A percentile compares a stretch with the other conserved stretches of the same genome.
These are phyloP conservation scores for Drosophila lutescens DNA, from an alignment of 2,888 invertebrate species.

Conservation along the genomic window DNA sequence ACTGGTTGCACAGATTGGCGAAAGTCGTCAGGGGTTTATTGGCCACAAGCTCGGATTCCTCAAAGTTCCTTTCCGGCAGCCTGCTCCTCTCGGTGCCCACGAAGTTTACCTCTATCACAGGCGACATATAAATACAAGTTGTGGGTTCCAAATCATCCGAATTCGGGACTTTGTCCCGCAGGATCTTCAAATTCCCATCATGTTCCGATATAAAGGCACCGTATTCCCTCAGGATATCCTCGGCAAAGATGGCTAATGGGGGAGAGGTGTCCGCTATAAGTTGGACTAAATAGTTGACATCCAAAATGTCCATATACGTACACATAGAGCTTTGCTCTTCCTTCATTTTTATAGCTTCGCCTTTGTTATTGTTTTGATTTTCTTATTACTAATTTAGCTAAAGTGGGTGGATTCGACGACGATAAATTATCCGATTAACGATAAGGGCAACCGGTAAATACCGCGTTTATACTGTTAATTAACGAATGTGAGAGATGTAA, in stretches of 20 bases:
- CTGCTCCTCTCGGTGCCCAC: constrained; percentile 9
- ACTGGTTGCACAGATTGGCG: constrained; percentile 91
- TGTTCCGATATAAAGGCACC: constrained; percentile 81
- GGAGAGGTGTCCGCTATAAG: not conserved
- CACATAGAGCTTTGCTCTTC: constrained; percentile 25
- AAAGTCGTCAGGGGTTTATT: constrained; percentile 92
- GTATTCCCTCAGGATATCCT: constrained; percentile 80
- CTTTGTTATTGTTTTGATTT: constrained; percentile 22
- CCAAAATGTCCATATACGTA: not conserved
- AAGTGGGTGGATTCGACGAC: not conserved
- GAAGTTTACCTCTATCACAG: constrained; percentile 69
- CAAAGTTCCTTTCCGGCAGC: constrained; percentile 14
- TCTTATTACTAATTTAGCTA: constrained; percentile 9
- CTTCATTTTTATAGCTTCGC: constrained; percentile 8
- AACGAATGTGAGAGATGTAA: too few species aligned
- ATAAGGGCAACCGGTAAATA: not conserved
- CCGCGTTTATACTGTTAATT: not conserved
- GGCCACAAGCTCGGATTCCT: constrained; percentile 91
- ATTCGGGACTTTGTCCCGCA: constrained; percentile 52
- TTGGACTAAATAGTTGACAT: not conserved
- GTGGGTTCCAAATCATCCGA: constrained; percentile 26
- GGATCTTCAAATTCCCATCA: constrained; percentile 62
- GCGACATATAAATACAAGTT: constrained; percentile 34
- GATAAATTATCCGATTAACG: not conserved
- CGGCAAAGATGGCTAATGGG: constrained; percentile 70